phyloP scores from a whole-genome alignment of 2,113 vertebrate genomes.

The Telmatochromis sp. region DNA sequence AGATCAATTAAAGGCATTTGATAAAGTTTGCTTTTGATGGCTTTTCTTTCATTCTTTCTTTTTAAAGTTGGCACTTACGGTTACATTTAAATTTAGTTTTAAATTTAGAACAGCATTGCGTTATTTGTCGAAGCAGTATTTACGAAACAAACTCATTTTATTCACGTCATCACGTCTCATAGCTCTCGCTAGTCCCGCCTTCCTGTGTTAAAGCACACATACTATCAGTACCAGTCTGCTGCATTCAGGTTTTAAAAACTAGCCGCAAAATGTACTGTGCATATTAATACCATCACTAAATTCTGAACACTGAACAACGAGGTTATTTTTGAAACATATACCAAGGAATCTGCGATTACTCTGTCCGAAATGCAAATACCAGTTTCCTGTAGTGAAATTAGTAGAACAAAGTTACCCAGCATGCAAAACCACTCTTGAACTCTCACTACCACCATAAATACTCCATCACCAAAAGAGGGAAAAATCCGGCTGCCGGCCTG shows the following conservation, averaged over 20 bases:
- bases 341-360: constrained; percentile 4
- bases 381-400: not conserved
- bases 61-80: not conserved
- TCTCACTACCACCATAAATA: not conserved
- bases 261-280: not conserved
- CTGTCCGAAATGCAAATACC: constrained; percentile 29
- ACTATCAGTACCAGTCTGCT: not conserved
- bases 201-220: not conserved
- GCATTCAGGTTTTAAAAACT: not conserved
- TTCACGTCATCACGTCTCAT: not conserved
- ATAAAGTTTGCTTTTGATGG: not conserved
- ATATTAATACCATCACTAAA: not conserved
- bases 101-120: not conserved
- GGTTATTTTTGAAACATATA: not conserved
- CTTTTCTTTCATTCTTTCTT: constrained; percentile 11
- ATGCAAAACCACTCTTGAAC: constrained; percentile 31
- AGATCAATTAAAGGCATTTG: not conserved
- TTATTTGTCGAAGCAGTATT: not conserved
- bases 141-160: not conserved
- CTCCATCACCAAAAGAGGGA: not conserved
- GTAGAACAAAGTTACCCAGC: constrained; percentile 5
- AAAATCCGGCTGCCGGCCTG: constrained; percentile 15
- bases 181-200: not conserved
- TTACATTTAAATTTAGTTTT: not conserved
- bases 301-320: not conserved